These are phyloP conservation scores for Xestia ashworthii DNA, from an alignment of 2,888 invertebrate species.

Conservation along the genomic window DNA sequence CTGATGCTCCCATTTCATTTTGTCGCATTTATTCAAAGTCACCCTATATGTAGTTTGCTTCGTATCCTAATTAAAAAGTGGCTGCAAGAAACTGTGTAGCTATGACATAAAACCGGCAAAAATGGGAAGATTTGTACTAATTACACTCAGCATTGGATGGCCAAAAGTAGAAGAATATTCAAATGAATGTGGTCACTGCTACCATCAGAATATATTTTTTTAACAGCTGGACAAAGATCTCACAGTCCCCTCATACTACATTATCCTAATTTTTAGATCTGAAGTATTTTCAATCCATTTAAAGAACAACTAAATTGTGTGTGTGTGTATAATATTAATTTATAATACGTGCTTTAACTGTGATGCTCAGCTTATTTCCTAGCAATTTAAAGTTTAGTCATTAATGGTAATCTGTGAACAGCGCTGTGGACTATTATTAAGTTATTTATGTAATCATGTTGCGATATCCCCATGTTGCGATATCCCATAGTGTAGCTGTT, in stretches of 20 bases:
- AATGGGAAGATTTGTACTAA: not conserved
- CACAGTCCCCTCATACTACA: not conserved
- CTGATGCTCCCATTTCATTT: too few species aligned
- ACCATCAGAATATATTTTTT: not conserved
- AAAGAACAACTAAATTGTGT: not conserved
- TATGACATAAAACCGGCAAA: not conserved
- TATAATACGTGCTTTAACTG: too few species aligned
- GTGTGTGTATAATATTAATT: too few species aligned
- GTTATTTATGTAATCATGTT: too few species aligned
- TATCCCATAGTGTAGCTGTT: too few species aligned
- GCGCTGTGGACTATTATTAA: too few species aligned
- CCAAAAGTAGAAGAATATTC: not conserved
- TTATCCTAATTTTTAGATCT: not conserved
- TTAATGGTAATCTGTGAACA: too few species aligned
- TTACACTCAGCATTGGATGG: not conserved
- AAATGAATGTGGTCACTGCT: not conserved
- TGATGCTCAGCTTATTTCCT: too few species aligned
- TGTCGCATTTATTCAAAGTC: too few species aligned
- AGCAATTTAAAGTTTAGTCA: too few species aligned
- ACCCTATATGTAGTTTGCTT: not conserved
- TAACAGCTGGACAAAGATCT: too few species aligned
- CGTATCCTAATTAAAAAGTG: not conserved
- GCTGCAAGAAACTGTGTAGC: not conserved
- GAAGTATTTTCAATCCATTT: not conserved
- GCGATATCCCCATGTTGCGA: too few species aligned